Conservation (phyloP, 2,113 vertebrate genomes). For the Spizaetus ornatus region DNA sequence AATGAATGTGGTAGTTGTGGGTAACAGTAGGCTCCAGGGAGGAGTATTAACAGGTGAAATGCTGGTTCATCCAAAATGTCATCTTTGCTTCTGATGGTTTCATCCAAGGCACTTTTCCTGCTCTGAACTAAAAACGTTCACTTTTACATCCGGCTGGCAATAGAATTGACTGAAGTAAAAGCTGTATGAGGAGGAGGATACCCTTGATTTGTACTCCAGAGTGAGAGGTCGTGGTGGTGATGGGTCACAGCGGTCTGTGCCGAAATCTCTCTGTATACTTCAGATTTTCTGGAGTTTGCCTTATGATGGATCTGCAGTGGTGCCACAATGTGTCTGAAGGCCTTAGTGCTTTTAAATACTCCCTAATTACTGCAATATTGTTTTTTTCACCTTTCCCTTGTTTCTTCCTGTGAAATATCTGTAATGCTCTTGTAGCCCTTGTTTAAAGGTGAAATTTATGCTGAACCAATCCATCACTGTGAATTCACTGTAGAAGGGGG, state of each 20-base stretch:
- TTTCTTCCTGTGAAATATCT: not conserved
- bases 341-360: not conserved
- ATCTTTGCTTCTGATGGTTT: not conserved
- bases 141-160: not conserved
- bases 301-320: rapidly evolving
- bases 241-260: not conserved
- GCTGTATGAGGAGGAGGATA: not conserved
- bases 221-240: not conserved
- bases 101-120: not conserved
- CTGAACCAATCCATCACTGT: not conserved
- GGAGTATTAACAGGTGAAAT: not conserved
- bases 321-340: not conserved
- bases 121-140: not conserved
- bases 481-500: not conserved
- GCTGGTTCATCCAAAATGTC: not conserved
- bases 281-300: not conserved
- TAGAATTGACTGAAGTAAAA: not conserved
- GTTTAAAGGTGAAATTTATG: not conserved
- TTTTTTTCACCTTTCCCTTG: not conserved
- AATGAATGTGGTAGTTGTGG: not conserved
- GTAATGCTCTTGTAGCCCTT: not conserved
- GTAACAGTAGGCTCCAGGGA: not conserved
- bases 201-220: not conserved
- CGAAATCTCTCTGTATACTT: not conserved
- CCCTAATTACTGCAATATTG: not conserved